These are phyloP conservation scores for Alviniconcha marisindica DNA, from an alignment of 1,140 invertebrate genomes.

Conservation along the genomic window DNA sequence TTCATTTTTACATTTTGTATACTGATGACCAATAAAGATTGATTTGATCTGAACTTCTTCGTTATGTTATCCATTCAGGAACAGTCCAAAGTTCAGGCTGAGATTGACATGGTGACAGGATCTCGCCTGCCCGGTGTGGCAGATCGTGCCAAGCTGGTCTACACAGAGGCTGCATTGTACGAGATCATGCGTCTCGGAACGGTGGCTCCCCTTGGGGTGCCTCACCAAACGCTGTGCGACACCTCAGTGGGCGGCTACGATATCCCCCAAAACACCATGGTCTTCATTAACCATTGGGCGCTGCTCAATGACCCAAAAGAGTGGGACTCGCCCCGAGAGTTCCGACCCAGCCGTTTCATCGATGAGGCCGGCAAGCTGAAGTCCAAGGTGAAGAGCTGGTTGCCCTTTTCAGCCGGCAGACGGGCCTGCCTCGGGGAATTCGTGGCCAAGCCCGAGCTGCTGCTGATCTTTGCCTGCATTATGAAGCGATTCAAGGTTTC, in stretches of 20 bases:
- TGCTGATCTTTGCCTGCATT: conserved; percentile 44
- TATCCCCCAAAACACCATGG: conserved; percentile 83
- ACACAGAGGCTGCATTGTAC: conserved; percentile 51
- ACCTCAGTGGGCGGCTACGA: conserved; percentile 41
- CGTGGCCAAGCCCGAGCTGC: conserved; percentile 50
- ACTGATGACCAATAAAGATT: no score
- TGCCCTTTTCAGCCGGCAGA: conserved; percentile 55
- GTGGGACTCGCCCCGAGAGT: conserved; percentile 84
- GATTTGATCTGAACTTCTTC: no score
- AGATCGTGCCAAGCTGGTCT: conserved; percentile 44
- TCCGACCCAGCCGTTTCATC: conserved; percentile 83
- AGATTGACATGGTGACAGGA: conserved; percentile 29
- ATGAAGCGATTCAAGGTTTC: conserved; percentile 27
- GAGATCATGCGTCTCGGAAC: conserved; percentile 49
- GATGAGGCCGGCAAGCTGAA: conserved; percentile 60
- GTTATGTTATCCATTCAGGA: no score
- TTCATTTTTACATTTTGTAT: no score
- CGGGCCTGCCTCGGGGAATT: conserved; percentile 54
- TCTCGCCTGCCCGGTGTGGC: conserved; percentile 30
- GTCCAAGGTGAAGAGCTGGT: conserved; percentile 48
- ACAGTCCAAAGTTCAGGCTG: not conserved
- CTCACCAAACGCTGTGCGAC: conserved; percentile 48
- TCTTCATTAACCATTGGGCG: conserved; percentile 87
- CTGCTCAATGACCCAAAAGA: conserved; percentile 84
- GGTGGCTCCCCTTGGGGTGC: conserved; percentile 40